Evolutionary conservation across 2,113 vertebrate species (phyloP).

Genomic region (Barnardius zonarius): DNA sequence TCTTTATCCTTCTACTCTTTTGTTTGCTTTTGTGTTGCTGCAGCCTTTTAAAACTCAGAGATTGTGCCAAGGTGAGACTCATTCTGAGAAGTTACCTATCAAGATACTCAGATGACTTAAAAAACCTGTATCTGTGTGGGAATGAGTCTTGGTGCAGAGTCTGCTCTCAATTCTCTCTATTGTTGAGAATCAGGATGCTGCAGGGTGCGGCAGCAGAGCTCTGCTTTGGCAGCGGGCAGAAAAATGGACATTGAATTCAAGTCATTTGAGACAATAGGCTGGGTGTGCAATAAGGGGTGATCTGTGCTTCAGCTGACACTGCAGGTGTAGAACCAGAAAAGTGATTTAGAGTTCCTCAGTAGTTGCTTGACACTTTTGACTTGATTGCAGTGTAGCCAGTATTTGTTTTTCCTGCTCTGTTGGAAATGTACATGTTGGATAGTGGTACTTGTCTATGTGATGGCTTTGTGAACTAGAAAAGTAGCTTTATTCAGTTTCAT

Average conservation of each 20-base stretch:
- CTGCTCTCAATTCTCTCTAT: background rate
- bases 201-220: background rate
- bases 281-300: background rate
- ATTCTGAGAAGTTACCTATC: background rate
- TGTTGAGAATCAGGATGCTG: background rate
- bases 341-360: background rate
- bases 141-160: background rate
- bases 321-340: background rate
- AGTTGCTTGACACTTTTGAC: background rate
- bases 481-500: background rate
- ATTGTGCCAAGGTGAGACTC: background rate
- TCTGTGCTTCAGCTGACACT: background rate
- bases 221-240: background rate
- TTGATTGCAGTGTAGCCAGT: rapidly evolving
- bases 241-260: background rate
- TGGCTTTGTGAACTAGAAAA: background rate
- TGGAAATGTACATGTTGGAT: background rate
- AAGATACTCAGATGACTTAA: background rate
- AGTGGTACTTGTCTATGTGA: background rate
- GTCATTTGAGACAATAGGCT: background rate
- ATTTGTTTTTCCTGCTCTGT: background rate
- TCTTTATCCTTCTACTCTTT: background rate
- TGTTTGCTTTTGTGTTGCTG: background rate
- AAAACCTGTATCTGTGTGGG: background rate
- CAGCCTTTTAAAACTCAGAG: background rate